Evolutionary conservation across 2,113 vertebrate genomes (phyloP).

Genomic region (Falcunculus frontatus): DNA sequence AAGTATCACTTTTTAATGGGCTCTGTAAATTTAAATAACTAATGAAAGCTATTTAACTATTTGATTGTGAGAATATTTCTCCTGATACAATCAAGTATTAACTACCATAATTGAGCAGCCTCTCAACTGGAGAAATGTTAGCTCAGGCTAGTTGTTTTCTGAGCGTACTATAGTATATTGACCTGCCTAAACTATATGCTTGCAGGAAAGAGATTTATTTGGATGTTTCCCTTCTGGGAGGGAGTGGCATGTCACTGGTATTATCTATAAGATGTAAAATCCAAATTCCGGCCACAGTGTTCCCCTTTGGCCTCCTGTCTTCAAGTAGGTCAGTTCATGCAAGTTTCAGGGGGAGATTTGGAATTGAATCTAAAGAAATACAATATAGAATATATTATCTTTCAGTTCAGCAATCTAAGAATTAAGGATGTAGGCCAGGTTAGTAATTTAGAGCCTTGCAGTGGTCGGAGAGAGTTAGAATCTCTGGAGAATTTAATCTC

Average conservation of each 20-base stretch:
- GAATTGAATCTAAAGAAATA: background rate
- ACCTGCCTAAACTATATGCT: background rate
- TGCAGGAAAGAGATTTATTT: background rate
- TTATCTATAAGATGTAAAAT: background rate
- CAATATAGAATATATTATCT: background rate
- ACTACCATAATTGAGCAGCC: background rate
- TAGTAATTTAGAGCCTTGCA: background rate
- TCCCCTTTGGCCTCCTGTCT: background rate
- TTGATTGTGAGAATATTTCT: conserved; percentile 5
- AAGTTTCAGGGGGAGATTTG: background rate
- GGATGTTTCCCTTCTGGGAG: background rate
- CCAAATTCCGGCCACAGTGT: background rate
- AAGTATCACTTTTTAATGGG: conserved; percentile 35
- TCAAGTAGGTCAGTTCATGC: background rate
- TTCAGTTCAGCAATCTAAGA: background rate
- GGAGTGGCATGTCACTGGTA: background rate
- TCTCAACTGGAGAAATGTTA: background rate
- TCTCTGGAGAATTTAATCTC: background rate
- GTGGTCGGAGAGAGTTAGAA: background rate
- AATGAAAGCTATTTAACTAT: conserved; percentile 42
- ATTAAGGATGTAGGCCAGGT: background rate
- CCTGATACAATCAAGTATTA: background rate
- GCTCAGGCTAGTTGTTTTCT: background rate
- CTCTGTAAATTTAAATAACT: conserved; percentile 28
- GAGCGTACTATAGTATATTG: background rate